phyloP scores from a whole-genome alignment of 2,888 invertebrate genomes.

The Julus scandinavius region DNA sequence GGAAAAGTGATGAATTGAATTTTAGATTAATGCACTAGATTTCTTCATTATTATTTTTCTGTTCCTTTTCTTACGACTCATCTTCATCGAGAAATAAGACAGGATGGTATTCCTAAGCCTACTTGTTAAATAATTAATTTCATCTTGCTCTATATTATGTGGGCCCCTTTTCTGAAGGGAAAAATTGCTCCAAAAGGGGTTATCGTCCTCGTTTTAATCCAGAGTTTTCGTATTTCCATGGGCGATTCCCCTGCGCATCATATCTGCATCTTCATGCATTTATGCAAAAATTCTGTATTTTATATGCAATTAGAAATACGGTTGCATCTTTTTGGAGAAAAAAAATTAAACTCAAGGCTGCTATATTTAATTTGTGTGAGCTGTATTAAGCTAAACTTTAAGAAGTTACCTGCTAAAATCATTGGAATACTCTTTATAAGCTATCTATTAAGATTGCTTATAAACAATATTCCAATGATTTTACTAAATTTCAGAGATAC shows the following conservation, averaged over 20 bases:
- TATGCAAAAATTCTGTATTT: not conserved
- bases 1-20: too few species aligned
- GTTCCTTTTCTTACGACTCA: not conserved
- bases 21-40: not conserved
- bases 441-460: too few species aligned
- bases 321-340: not conserved
- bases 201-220: conserved; percentile 6
- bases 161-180: not conserved
- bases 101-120: not conserved
- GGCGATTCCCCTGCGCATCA: not conserved
- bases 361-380: too few species aligned
- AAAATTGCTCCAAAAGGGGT: not conserved
- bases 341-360: too few species aligned
- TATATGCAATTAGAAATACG: not conserved
- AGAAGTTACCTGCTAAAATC: too few species aligned
- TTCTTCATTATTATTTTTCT: not conserved
- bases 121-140: not conserved
- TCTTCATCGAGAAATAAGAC: not conserved
- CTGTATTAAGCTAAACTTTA: too few species aligned
- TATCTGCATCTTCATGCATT: not conserved
- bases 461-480: too few species aligned
- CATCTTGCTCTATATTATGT: not conserved
- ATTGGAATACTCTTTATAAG: too few species aligned
- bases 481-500: too few species aligned
- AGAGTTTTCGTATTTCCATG: not conserved